phyloP scores from a whole-genome alignment of 92 coral and sea anemone genomes.

The Chrysogorgia sp. region DNA sequence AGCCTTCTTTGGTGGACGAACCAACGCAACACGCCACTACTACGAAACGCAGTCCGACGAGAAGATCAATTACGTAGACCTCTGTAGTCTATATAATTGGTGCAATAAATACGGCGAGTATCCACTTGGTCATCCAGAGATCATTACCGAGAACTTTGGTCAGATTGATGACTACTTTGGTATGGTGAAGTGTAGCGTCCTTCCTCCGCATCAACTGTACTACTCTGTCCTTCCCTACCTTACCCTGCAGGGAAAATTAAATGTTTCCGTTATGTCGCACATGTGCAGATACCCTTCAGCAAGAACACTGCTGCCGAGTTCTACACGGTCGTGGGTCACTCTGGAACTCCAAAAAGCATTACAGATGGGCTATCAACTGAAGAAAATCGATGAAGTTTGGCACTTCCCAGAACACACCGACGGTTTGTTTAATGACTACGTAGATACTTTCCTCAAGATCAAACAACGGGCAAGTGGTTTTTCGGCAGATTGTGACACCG shows the following conservation, averaged over 20 bases:
- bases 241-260: conserved; percentile 36
- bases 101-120: conserved; percentile 26
- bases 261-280: conserved; percentile 62
- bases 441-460: conserved; percentile 61
- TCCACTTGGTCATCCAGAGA: conserved; percentile 32
- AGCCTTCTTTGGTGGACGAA: conserved; percentile 42
- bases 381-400: conserved; percentile 53
- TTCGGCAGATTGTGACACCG: conserved; percentile 51
- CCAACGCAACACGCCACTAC: conserved; percentile 38
- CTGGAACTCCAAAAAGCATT: conserved; percentile 52
- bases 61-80: conserved; percentile 39
- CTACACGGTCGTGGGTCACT: conserved; percentile 61
- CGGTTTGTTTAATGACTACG: conserved; percentile 47
- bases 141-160: conserved; percentile 19
- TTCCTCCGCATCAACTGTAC: conserved; percentile 33
- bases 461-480: conserved; percentile 59
- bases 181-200: conserved; percentile 49
- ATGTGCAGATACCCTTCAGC: conserved; percentile 54
- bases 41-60: conserved; percentile 20
- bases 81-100: conserved; percentile 27
- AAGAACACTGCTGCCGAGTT: conserved; percentile 45
- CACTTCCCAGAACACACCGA: conserved; percentile 40
- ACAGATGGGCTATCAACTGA: conserved; percentile 42
- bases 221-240: conserved; percentile 43
- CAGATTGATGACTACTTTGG: conserved; percentile 3